Evolutionary conservation across 1,140 invertebrate genomes (phyloP).

Genomic region (Gonioctena quinquepunctata): DNA sequence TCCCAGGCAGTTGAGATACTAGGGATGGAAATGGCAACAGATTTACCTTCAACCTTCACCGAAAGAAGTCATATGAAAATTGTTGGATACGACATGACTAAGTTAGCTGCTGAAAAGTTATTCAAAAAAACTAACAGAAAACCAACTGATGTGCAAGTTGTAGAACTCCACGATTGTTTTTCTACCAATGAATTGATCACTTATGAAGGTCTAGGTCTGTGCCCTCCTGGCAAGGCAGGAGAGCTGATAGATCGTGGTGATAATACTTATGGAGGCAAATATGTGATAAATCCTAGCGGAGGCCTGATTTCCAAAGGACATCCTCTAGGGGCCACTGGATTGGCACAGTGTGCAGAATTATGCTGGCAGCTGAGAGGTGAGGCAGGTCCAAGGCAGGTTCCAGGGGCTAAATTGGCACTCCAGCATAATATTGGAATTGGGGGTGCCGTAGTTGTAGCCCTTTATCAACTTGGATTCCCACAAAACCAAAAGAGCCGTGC

Average conservation of each 20-base stretch:
- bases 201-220: conserved; percentile 95
- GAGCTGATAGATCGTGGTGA: conserved; percentile 90
- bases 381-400: conserved; percentile 90
- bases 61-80: conserved; percentile 89
- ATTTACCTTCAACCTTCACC: conserved; percentile 82
- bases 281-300: conserved; percentile 96
- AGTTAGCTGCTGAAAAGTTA: conserved; percentile 76
- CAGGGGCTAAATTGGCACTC: conserved; percentile 79
- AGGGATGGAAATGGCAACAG: conserved; percentile 95
- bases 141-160: conserved; percentile 86
- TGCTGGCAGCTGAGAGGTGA: conserved; percentile 90
- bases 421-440: conserved; percentile 98
- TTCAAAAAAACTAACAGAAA: conserved; percentile 78
- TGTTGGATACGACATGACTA: conserved; percentile 95
- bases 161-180: conserved; percentile 99
- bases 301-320: conserved; percentile 98
- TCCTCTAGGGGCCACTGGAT: conserved; percentile 94
- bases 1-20: conserved; percentile 91
- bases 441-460: conserved; percentile 88
- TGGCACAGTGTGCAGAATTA: conserved; percentile 95
- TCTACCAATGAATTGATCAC: conserved; percentile 97
- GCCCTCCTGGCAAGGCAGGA: conserved; percentile 87
- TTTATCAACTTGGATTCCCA: conserved; percentile 87
- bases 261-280: conserved; percentile 98
- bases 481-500: conserved; percentile 29